Conservation (phyloP, 92 coral and sea anemone genomes). For the Siderastrea radians region DNA sequence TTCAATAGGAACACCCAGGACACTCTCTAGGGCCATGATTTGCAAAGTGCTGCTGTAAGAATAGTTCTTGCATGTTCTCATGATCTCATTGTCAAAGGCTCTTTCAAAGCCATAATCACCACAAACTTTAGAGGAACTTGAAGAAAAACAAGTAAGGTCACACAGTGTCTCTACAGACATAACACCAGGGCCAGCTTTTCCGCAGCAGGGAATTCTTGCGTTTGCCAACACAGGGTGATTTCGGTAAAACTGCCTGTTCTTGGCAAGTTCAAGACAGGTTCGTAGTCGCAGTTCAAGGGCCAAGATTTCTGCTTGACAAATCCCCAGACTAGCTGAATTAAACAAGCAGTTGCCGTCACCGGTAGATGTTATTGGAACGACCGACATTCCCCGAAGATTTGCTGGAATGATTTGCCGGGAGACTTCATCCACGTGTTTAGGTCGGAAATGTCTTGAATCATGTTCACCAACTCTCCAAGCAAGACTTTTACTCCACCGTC, state of each 20-base stretch:
- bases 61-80: conserved; percentile 36
- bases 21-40: conserved; percentile 66
- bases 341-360: conserved; percentile 48
- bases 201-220: conserved; percentile 1
- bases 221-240: conserved; percentile 25
- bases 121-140: conserved; percentile 12
- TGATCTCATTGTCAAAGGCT: conserved; percentile 45
- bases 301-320: conserved; percentile 27
- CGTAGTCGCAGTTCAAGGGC: conserved; percentile 16
- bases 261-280: conserved; percentile 19
- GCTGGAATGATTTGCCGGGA: conserved; percentile 1
- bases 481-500: neutral
- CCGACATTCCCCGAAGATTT: neutral
- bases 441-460: neutral
- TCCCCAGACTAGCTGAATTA: conserved; percentile 32
- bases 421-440: conserved; percentile 17
- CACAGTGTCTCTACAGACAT: conserved; percentile 14
- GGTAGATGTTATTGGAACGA: conserved; percentile 41
- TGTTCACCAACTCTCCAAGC: neutral
- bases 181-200: conserved; percentile 17
- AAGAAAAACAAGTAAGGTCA: conserved; percentile 20
- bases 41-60: conserved; percentile 47
- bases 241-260: conserved; percentile 18
- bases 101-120: conserved; percentile 7
- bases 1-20: conserved; percentile 36